Base-by-base conservation (phyloP, 1,140 invertebrate genomes). In the Nixonia krombeini region DNA sequence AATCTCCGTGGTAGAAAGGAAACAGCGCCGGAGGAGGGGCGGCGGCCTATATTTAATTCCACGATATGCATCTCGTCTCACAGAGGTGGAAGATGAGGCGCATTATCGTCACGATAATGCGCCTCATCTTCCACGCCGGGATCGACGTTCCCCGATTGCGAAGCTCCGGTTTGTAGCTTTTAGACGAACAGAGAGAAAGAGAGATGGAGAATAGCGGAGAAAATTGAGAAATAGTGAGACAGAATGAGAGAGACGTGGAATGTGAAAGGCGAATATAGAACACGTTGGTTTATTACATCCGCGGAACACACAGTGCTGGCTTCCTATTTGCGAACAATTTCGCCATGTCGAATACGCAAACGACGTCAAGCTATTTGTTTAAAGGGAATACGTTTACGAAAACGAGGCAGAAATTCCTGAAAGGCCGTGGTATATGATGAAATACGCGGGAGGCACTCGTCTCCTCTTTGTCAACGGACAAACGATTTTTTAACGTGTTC, bases 21-120 rank as follows among this genome's bases (percentile, higher is more conserved):
- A 40, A 40, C 16, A 40, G 9, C 15, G 18, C 16, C 16, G 3
- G 7, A 1, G 10, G 16, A 40, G 18, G 9, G 16, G 40, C 21
- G 10, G 18, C 40, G 40, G 23, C 18, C 40, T 42, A 42, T 42
- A 42, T 42, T 42, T 42, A 42, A 42, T 42, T 25, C 21, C 10
- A 25, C 18, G 40, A 42, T 42, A 42, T 10, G 21, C n/a, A 42
- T 26, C 40, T 42, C 21, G 21, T 40, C 18, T n/a, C n/a, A n/a
- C n/a, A n/a, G n/a, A n/a, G n/a, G n/a, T n/a, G n/a, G n/a, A n/a
- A n/a, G n/a, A n/a, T n/a, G n/a, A n/a, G n/a, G n/a, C n/a, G n/a
- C n/a, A n/a, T 17, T 23, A 3, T 4, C 1, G 8, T 3, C 12
- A 40, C 4, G 18, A 40, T 40, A 40, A 40, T 40, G 8, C 16